Conservation (phyloP, 2,888 invertebrate species). For the Furcula furcula region DNA sequence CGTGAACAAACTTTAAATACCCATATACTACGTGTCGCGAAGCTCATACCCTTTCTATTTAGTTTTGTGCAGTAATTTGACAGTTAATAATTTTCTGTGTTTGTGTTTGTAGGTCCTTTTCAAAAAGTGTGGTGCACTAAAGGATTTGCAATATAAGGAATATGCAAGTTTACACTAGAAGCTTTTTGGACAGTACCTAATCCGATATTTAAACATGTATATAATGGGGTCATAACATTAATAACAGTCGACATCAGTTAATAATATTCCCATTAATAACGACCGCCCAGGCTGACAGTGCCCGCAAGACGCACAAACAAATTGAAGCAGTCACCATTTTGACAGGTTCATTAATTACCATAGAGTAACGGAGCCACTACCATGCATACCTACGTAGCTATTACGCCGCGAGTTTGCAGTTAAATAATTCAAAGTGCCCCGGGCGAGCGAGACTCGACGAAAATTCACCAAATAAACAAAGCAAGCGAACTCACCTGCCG, state of each 20-base stretch:
- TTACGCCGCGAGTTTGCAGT: slow-evolving; percentile 15
- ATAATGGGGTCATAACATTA: neutral
- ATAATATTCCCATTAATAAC: neutral
- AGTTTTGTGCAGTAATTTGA: too few species aligned
- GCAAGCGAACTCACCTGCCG: slow-evolving; percentile 23
- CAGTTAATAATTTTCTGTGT: too few species aligned
- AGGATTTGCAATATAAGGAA: too few species aligned
- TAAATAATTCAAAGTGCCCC: slow-evolving; percentile 38
- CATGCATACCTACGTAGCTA: slow-evolving; percentile 7
- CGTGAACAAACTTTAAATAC: too few species aligned
- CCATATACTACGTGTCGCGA: too few species aligned
- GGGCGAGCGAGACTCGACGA: slow-evolving; percentile 23
- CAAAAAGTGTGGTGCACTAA: too few species aligned
- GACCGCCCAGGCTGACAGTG: neutral
- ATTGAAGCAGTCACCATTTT: slow-evolving; percentile 15
- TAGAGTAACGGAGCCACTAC: neutral
- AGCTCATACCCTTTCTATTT: too few species aligned
- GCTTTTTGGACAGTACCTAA: too few species aligned
- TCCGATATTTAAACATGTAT: too few species aligned
- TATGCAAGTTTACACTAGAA: too few species aligned
- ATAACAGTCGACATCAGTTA: neutral
- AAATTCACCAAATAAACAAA: slow-evolving; percentile 41
- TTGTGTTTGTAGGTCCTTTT: too few species aligned
- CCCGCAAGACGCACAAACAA: neutral
- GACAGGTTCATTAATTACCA: slow-evolving; percentile 19